Conservation (phyloP, 2,797 vertebrate genomes). For the Xiphorhynchus erythropygius region DNA sequence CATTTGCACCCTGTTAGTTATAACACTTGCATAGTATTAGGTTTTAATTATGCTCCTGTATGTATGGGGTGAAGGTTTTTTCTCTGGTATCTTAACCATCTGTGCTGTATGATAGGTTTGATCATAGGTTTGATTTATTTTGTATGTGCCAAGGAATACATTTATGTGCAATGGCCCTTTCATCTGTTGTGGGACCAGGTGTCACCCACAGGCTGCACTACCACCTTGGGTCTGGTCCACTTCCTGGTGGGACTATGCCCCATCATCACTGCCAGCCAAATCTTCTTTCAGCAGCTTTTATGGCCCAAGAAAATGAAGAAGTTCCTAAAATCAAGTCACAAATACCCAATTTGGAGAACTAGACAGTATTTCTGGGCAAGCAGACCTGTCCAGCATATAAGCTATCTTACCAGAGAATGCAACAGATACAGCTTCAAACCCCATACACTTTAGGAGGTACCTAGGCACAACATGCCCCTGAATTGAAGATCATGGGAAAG, state of each 20-base stretch:
- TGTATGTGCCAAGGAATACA: background rate
- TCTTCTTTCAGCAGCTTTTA: background rate
- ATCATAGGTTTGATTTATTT: background rate
- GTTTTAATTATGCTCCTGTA: background rate
- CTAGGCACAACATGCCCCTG: background rate
- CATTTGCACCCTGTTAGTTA: background rate
- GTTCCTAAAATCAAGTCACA: background rate
- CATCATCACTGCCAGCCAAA: accelerated
- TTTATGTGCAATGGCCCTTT: background rate
- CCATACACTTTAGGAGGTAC: background rate
- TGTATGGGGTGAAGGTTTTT: background rate
- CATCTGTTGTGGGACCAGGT: background rate
- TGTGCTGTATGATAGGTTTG: background rate
- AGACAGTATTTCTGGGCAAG: background rate
- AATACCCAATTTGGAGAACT: background rate
- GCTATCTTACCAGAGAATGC: background rate
- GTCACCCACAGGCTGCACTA: background rate
- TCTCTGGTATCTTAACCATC: background rate
- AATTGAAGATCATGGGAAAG: background rate
- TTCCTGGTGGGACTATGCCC: background rate
- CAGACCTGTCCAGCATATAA: background rate
- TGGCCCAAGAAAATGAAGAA: background rate
- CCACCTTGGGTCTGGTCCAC: accelerated
- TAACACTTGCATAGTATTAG: background rate
- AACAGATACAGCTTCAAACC: background rate